phyloP scores from a whole-genome alignment of 2,797 vertebrate genomes.

The Bovichtus diacanthus region DNA sequence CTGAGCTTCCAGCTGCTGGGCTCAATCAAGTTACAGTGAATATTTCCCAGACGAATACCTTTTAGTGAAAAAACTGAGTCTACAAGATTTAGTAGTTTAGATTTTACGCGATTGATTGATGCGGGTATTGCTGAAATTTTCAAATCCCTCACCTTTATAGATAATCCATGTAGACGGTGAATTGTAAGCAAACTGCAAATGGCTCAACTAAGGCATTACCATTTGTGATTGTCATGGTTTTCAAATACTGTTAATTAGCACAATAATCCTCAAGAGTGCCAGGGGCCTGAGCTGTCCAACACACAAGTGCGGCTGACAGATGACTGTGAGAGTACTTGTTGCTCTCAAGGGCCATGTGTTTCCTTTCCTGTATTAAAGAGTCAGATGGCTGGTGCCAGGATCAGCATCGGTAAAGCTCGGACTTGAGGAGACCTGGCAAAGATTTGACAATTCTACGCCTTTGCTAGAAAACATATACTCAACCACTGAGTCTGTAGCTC shows the following conservation, averaged over 20 bases:
- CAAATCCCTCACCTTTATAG: not conserved
- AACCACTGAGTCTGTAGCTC: not conserved
- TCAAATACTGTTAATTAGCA: constrained; percentile 28
- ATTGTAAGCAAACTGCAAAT: not conserved
- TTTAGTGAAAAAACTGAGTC: not conserved
- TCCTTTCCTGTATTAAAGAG: constrained; percentile 19
- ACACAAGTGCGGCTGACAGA: constrained; percentile 19
- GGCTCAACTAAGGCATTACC: constrained; percentile 1
- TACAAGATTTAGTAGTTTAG: constrained; percentile 9
- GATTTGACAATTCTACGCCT: not conserved
- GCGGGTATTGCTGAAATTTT: constrained; percentile 10
- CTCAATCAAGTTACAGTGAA: constrained; percentile 5
- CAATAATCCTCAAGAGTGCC: constrained; percentile 23
- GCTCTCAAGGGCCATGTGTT: constrained; percentile 2
- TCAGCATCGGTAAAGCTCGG: constrained; percentile 10
- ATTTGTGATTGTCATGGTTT: not conserved
- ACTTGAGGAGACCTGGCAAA: constrained; percentile 27
- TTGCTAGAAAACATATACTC: not conserved
- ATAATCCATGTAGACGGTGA: constrained; percentile 6
- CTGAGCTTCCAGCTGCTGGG: not conserved
- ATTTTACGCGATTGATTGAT: not conserved
- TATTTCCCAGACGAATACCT: constrained; percentile 8
- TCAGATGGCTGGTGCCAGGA: constrained; percentile 30
- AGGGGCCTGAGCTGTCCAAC: not conserved
- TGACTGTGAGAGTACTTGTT: constrained; percentile 23